Evolutionary conservation across 2,113 vertebrate species (phyloP).

Genomic region (Dasyurus viverrinus): DNA sequence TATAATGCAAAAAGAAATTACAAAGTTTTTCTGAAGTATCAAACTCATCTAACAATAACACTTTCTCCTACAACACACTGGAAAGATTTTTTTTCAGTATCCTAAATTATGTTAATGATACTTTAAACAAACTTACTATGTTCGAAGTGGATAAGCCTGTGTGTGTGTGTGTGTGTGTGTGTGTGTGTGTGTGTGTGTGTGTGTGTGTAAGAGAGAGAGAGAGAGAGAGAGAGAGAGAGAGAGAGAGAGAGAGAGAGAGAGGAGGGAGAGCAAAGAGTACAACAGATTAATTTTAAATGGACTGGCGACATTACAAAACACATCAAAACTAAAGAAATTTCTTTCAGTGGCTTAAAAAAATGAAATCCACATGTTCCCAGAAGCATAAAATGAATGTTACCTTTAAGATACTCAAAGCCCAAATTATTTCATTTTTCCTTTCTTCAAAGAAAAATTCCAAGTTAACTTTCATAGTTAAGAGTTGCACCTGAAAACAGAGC

Average conservation of each 20-base stretch:
- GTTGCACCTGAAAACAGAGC: constrained; percentile 49
- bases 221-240: no score
- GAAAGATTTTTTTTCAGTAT: constrained; percentile 32
- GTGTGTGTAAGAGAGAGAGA: neutral
- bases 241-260: no score
- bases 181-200: no score
- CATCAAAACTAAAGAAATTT: constrained; percentile 40
- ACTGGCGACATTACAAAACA: constrained; percentile 34
- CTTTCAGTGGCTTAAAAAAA: constrained; percentile 40
- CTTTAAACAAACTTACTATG: neutral
- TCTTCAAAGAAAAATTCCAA: constrained; percentile 50
- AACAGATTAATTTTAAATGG: constrained; percentile 44
- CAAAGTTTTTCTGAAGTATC: neutral
- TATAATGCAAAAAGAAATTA: constrained; percentile 33
- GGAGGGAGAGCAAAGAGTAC: neutral
- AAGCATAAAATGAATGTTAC: neutral
- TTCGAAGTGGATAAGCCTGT: neutral
- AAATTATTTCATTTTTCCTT: constrained; percentile 23
- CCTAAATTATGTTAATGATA: neutral
- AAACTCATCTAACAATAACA: constrained; percentile 5
- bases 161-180: neutral
- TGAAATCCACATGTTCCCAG: constrained; percentile 33
- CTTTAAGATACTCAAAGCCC: neutral
- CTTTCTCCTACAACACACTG: neutral
- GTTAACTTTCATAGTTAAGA: constrained; percentile 49